Percentiles rank a stretch among this genome's conserved stretches.
Conservation (phyloP, 1,140 invertebrate species). For the Carposina sasakii region DNA sequence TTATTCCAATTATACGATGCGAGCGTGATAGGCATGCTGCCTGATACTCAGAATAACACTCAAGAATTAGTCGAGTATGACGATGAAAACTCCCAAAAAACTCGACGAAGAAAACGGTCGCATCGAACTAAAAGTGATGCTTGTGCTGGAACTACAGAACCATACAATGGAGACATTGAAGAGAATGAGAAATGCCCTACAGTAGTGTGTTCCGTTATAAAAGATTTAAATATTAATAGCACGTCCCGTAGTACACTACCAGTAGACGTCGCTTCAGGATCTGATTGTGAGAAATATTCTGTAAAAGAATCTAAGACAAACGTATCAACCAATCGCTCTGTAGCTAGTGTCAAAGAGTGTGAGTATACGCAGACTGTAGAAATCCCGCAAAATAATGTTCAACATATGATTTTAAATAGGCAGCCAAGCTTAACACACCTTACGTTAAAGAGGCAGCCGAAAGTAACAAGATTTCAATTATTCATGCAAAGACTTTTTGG, state of each 20-base stretch:
- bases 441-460: conserved; percentile 32
- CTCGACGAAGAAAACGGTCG: conserved; percentile 33
- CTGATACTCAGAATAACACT: conserved; percentile 22
- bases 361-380: conserved; percentile 21
- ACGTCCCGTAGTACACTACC: no score
- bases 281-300: conserved; percentile 28
- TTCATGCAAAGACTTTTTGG: conserved; percentile 53
- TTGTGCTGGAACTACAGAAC: conserved; percentile 37
- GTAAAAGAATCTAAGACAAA: conserved; percentile 32
- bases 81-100: neutral
- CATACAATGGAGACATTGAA: conserved; percentile 23
- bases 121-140: conserved; percentile 47
- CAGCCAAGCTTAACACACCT: conserved; percentile 29
- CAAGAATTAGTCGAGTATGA: neutral
- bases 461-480: conserved; percentile 43
- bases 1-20: conserved; percentile 63
- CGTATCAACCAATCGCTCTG: conserved; percentile 19
- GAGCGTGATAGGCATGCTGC: conserved; percentile 54
- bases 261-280: conserved; percentile 14
- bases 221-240: no score
- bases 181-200: no score
- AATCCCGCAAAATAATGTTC: no score
- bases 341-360: conserved; percentile 24
- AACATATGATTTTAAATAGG: no score
- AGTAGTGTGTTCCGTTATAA: no score